These are phyloP conservation scores for Drosophila antonietae DNA, from an alignment of 2,888 invertebrate species.

Conservation along the genomic window DNA sequence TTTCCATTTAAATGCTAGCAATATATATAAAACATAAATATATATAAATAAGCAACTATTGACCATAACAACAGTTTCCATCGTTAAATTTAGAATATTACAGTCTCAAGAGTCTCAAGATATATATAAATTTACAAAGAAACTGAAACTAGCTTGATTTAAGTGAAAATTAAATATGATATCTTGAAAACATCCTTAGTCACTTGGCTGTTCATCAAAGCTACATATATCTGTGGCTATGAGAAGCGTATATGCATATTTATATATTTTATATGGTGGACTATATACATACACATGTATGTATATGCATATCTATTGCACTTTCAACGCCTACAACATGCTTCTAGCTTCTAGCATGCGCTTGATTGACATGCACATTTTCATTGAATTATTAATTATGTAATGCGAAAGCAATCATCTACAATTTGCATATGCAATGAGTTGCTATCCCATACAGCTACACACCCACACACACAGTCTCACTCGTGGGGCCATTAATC, in stretches of 20 bases:
- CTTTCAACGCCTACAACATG: constrained; percentile 23
- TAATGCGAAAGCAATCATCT: constrained; percentile 75
- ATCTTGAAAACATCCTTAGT: background rate
- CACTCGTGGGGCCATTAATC: constrained; percentile 50
- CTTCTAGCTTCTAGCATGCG: constrained; percentile 50
- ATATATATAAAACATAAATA: too few relatives aligned
- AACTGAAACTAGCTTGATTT: background rate
- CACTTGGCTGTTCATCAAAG: background rate
- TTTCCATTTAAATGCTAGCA: too few relatives aligned
- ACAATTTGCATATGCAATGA: constrained; percentile 76
- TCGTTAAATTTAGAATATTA: background rate
- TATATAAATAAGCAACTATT: background rate
- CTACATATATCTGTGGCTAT: background rate
- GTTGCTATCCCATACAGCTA: constrained; percentile 21
- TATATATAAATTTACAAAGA: background rate
- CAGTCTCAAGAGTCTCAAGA: background rate
- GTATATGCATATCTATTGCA: background rate
- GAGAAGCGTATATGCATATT: background rate
- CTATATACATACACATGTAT: background rate
- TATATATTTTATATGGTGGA: background rate
- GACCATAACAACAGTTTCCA: background rate
- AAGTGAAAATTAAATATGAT: background rate
- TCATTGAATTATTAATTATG: constrained; percentile 77
- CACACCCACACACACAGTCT: constrained; percentile 28
- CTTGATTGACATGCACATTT: constrained; percentile 75